Conservation (phyloP, 2,888 invertebrate species). For the Caenorhabditis sulstoni region DNA sequence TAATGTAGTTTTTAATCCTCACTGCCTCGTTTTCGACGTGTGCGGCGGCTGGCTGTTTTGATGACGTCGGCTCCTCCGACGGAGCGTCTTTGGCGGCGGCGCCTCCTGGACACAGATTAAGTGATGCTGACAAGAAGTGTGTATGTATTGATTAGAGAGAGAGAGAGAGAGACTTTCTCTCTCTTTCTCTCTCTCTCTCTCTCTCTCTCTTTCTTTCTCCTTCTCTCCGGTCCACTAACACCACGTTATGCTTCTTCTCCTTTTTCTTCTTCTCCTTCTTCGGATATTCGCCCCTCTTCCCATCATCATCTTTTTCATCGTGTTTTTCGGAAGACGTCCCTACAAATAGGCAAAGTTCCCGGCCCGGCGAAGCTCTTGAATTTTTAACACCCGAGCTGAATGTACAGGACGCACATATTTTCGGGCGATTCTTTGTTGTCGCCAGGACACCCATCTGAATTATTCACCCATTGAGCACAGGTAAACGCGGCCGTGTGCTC, state of each 20-base stretch:
- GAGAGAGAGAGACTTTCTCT: too few species aligned
- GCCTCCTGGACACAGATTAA: constrained; percentile 45
- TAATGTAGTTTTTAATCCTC: constrained; percentile 24
- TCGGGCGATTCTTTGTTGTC: not conserved
- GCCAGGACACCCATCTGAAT: constrained; percentile 11
- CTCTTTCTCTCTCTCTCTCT: constrained; percentile 29
- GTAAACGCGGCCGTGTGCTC: not conserved
- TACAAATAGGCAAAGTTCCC: not conserved
- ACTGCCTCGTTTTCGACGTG: not conserved
- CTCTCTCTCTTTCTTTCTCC: constrained; percentile 3
- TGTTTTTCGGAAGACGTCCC: not conserved
- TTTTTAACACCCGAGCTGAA: not conserved
- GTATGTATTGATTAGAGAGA: constrained; percentile 46
- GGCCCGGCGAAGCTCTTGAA: not conserved
- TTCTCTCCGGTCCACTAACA: not conserved
- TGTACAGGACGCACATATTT: not conserved
- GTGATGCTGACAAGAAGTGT: constrained; percentile 58
- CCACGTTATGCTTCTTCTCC: constrained; percentile 8
- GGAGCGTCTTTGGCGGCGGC: not conserved
- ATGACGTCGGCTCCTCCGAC: constrained; percentile 21
- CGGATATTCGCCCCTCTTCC: not conserved
- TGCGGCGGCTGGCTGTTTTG: constrained; percentile 12
- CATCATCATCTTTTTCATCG: constrained; percentile 10
- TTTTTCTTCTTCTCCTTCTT: not conserved
- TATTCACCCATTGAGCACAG: constrained; percentile 12